Evolutionary conservation across 2,797 vertebrate genomes (phyloP).

Genomic region (Limosa lapponica): DNA sequence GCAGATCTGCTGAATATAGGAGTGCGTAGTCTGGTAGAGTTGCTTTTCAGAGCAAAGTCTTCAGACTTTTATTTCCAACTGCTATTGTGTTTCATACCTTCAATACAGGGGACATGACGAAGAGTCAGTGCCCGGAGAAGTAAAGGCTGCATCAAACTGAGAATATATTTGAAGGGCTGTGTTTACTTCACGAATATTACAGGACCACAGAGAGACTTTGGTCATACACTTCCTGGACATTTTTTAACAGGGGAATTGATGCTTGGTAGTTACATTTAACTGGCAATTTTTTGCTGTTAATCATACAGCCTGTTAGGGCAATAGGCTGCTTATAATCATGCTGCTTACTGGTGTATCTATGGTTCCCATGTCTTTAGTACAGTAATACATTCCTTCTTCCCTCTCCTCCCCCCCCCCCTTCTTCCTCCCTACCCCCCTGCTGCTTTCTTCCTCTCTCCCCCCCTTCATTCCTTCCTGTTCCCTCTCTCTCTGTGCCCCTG

Average conservation of each 20-base stretch:
- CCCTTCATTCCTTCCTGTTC: no score
- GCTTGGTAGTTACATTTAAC: not conserved
- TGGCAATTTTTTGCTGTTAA: not conserved
- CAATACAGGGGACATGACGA: not conserved
- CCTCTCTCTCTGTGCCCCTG: no score
- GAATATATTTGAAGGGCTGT: not conserved
- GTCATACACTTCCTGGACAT: not conserved
- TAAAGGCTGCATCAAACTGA: not conserved
- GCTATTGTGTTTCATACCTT: not conserved
- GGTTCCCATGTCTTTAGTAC: not conserved
- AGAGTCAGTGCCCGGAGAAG: not conserved
- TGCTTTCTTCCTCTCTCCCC: no score
- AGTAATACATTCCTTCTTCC: not conserved
- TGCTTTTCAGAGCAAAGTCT: conserved; percentile 14
- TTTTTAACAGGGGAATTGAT: not conserved
- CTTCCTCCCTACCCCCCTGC: no score
- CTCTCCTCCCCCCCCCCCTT: no score
- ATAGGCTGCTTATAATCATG: not conserved
- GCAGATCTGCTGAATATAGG: conserved; percentile 6
- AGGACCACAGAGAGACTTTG: not conserved
- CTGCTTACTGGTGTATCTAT: not conserved
- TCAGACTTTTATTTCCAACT: not conserved
- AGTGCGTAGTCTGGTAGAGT: not conserved
- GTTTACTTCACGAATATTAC: not conserved
- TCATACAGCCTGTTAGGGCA: not conserved